Evolutionary conservation across 2,113 vertebrate species (phyloP), one percentile per base, ranked within the genome.

Genomic region (Gambusia affinis): DNA sequence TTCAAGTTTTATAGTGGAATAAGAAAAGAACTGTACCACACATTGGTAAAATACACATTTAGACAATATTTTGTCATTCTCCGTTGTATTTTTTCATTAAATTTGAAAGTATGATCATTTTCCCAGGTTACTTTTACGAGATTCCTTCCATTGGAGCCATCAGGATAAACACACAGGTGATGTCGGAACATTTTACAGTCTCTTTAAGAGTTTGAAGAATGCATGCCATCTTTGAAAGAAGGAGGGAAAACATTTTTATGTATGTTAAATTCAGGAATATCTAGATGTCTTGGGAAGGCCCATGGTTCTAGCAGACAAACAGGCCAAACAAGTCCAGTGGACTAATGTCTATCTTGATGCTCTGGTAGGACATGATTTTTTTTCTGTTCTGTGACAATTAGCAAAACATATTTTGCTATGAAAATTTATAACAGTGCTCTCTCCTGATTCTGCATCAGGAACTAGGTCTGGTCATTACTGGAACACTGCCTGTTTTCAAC

Each of bases 71-170:
- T 42, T 42, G 39, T 14, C 14, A 4, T 42, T 42, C 39, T 3
- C 0, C 39, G 14, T 42, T 42, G 12, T 64, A 22, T 22, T 31
- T 31, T 54, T 29, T 15, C 1, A 19, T 6, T 31, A 5, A 29
- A 29, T 2, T 44, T 67, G 8, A 51, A 51, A 24, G 44, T 31
- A 2, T 28, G 14, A 27, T 60, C 1, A 8, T 70, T 11, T 78
- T 0, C 67, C 79, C 83, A 99, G 98, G 98, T 88, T 98, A 97
- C 87, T 99, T 98, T 91, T 99, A 98, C 87, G 98, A 98, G 95
- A 99, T 99, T 73, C 98, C 98, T 0, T 98, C 97, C 24, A 99
- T 99, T 30, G 98, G 98, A 90, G 98, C 98, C 73, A 99, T 99
- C 92, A 95, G 98, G 88, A 99, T 99, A 90, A 99, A 99, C 91